These are phyloP conservation scores for Hydropotes inermis DNA, from an alignment of 2,113 vertebrate genomes.

Conservation along the genomic window DNA sequence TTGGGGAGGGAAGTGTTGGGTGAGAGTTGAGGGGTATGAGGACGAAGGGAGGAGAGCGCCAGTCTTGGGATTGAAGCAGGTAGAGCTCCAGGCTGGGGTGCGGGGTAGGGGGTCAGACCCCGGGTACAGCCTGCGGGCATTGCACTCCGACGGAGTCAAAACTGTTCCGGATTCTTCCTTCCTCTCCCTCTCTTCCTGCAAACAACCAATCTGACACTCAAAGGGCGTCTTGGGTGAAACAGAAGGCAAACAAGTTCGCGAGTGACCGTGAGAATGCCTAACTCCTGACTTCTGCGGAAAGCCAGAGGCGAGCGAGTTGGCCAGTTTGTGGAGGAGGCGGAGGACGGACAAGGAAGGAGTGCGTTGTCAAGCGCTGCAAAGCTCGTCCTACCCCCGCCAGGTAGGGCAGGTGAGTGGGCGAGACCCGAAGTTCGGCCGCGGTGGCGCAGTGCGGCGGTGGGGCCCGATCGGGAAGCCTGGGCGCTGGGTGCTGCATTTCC, in stretches of 20 bases:
- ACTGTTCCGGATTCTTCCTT: neutral
- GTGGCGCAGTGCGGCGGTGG: neutral
- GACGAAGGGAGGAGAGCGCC: too few species aligned
- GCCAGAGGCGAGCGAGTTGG: neutral
- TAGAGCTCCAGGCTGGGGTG: too few species aligned
- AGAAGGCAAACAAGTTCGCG: neutral
- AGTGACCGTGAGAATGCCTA: neutral
- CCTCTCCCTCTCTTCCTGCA: neutral
- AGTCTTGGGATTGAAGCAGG: too few species aligned
- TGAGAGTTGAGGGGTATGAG: accelerated
- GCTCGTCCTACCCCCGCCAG: neutral
- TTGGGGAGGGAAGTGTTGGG: too few species aligned
- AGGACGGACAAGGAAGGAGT: neutral
- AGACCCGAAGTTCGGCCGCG: neutral
- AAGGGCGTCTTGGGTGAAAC: neutral
- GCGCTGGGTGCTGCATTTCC: too few species aligned
- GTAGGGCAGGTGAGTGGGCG: neutral
- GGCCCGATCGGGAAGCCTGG: neutral
- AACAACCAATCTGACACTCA: neutral
- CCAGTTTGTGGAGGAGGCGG: neutral
- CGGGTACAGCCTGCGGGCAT: neutral
- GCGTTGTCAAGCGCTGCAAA: neutral
- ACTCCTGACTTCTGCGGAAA: neutral
- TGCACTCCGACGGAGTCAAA: neutral
- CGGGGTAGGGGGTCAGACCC: neutral